Percentiles rank a stretch among this genome's conserved stretches.
Conservation (phyloP, 2,113 vertebrate species). For the Tenrec ecaudatus region DNA sequence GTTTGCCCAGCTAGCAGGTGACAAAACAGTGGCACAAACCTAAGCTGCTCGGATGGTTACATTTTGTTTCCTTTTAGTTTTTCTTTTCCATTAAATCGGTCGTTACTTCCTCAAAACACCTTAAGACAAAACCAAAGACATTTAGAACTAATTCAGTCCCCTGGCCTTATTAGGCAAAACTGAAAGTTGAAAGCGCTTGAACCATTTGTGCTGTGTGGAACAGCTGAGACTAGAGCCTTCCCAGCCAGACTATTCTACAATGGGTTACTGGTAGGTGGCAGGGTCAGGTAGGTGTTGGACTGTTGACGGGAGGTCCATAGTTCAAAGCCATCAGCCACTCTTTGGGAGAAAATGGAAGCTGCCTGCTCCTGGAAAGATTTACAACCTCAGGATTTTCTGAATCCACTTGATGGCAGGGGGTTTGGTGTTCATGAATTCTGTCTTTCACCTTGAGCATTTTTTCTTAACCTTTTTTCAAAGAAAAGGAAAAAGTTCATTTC, state of each 20-base stretch:
- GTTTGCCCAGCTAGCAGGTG: slow-evolving; percentile 34
- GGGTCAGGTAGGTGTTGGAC: too few species aligned
- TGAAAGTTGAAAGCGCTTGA: background rate
- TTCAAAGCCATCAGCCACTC: too few species aligned
- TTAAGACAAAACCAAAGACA: slow-evolving; percentile 35
- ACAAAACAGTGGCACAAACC: background rate
- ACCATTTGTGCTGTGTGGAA: background rate
- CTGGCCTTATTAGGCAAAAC: slow-evolving; percentile 26
- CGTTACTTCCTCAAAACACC: slow-evolving; percentile 11
- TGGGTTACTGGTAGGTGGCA: background rate
- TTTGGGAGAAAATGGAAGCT: too few species aligned
- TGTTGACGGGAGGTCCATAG: too few species aligned
- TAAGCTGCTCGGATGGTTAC: background rate
- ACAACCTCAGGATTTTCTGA: too few species aligned
- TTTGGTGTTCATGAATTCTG: background rate
- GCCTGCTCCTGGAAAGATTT: too few species aligned
- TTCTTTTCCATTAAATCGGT: slow-evolving; percentile 6
- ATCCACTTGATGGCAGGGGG: too few species aligned
- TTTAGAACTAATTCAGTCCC: background rate
- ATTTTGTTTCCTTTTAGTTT: slow-evolving; percentile 10
- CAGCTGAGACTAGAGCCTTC: background rate
- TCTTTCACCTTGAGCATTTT: background rate
- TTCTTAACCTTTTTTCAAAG: slow-evolving; percentile 26
- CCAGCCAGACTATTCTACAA: background rate
- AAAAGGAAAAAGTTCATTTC: background rate